Evolutionary conservation across 2,113 vertebrate species (phyloP), one percentile per base, ranked within the genome.

Genomic region (Colaptes auratus): DNA sequence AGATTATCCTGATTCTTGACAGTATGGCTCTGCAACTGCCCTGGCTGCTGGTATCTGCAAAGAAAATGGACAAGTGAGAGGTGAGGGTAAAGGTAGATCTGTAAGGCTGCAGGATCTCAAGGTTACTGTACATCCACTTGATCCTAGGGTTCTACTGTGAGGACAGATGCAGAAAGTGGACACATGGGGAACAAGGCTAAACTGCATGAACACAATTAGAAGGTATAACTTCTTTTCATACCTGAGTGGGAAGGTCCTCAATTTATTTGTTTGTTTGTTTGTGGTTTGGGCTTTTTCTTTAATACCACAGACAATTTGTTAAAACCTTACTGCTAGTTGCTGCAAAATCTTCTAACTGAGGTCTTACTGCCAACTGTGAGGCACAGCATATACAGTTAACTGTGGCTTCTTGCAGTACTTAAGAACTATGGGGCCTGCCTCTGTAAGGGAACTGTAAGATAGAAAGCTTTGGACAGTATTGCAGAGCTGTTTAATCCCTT

Each of bases 121-220:
- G 14, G 15, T 64, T 60, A 58, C 0, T 0, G 16, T 35, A 35
- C 59, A 76, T 31, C 13, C 8, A 3, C 12, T 69, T 56, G 21
- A 24, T 66, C 7, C 8, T 30, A 28, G 27, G 20, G 15, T 13
- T 78, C 59, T 79, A 19, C 1, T 42, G 17, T 39, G n/a, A 63
- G 23, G 35, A 36, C 12, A 66, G 39, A 23, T n/a, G 42, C 18
- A 79, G 50, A 82, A 93, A 76, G 27, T 5, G 12, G 15, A 69
- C 67, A 28, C 9, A 27, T 14, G 11, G 7, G n/a, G 12, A 75
- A 25, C 6, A 4, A 69, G 14, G 27, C 5, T 48, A 66, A 83
- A 75, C 8, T 44, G 5, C 10, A 52, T 21, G 13, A 42, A 42
- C 24, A 33, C 16, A 44, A 1, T 46, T 75, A 48, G 61, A 35